Base-by-base conservation (phyloP, 1,140 invertebrate species). In the Tachypleus tridentatus region DNA sequence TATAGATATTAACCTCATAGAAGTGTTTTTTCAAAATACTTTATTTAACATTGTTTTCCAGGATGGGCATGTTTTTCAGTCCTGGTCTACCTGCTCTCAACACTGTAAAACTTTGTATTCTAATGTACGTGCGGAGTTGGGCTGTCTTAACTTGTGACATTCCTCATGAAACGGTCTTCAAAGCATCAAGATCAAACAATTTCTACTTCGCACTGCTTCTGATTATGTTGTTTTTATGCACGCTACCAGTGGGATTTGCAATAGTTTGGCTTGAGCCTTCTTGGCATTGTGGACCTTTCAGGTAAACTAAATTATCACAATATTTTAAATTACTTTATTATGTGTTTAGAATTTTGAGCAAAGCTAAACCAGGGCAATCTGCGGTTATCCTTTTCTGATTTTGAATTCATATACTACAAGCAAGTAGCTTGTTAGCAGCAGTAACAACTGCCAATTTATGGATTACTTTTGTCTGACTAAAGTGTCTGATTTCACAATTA, bases 211-310 rank as follows among this genome's bases (percentile, higher is more conserved):
- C 88, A 5, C 79, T 98, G 4, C 78, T 98, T 49, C 77, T 98
- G 47, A 87, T 91, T n/a, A 97, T 97, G 94, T 76, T 98, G 6
- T 97, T 98, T 74, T 79, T 98, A 4, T 97, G 92, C 73, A 93
- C 95, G 3, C 76, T 98, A 53, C 95, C 95, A 1, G 93, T 98
- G 49, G 89, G 91, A 4, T 98, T 93, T 75, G 89, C 93, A 0
- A 89, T 97, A 64, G 92, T 97, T 0, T 91, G 88, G 84, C 83
- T 97, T 0, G 82, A 87, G 71, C 95, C 96, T 0, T 97, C 93
- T 0, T 92, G 88, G 85, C 88, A 95, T 71, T 98, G 96, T 76
- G 95, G 95, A 5, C 95, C 95, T 4, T 98, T 97, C 77, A 93
- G 77, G 78, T 80, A 7, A 57, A 47, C 6, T 6, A n/a, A 62